Conservation (phyloP, 2,113 vertebrate genomes). For the Todiramphus saurophagus region DNA sequence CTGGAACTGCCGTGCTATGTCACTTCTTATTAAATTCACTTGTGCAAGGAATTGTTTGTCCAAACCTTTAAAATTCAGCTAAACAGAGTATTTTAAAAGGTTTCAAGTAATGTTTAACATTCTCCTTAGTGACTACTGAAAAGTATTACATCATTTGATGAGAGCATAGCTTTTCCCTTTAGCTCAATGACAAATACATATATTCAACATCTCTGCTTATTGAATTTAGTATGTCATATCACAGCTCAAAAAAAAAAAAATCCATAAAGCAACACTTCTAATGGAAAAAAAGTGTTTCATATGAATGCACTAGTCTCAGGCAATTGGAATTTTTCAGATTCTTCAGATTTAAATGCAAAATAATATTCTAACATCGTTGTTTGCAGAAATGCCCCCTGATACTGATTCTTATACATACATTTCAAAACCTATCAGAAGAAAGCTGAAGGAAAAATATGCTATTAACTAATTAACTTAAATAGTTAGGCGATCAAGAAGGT, state of each 20-base stretch:
- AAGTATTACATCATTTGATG: not conserved
- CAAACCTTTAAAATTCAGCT: not conserved
- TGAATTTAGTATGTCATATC: not conserved
- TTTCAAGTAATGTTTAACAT: not conserved
- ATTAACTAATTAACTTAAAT: conserved; percentile 59
- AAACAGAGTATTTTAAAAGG: not conserved
- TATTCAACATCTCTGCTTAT: not conserved
- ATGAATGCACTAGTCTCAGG: not conserved
- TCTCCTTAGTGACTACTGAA: not conserved
- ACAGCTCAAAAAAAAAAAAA: not conserved
- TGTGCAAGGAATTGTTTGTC: not conserved
- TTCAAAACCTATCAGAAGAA: conserved; percentile 25
- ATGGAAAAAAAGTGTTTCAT: not conserved
- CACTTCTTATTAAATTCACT: not conserved
- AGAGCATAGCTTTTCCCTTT: not conserved
- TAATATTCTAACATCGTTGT: not conserved
- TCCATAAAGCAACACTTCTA: not conserved
- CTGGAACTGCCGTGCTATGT: not conserved
- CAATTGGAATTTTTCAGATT: not conserved
- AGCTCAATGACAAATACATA: not conserved
- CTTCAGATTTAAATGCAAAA: not conserved
- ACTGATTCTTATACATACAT: not conserved
- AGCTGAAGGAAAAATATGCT: conserved; percentile 16
- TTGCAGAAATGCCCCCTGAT: not conserved
- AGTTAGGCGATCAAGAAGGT: conserved; percentile 12